Conservation (phyloP, 2,797 vertebrate species). For the Tachyglossus aculeatus region DNA sequence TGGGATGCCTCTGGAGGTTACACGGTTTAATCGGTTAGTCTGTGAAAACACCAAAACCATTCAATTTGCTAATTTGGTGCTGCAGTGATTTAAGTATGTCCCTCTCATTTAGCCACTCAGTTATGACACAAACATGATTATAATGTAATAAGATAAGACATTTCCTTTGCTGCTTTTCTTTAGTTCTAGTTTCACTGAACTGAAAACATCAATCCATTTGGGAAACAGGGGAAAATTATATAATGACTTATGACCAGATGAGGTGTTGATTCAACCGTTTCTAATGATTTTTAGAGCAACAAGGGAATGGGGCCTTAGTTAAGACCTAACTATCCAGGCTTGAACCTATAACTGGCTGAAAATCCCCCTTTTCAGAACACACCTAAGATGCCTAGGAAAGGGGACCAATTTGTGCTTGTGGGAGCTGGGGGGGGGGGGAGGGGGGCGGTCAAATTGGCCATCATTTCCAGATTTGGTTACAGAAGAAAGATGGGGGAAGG, state of each 20-base stretch:
- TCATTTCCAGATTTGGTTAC: too few relatives aligned
- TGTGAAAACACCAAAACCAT: conserved; percentile 38
- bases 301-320: background rate
- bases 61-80: conserved; percentile 35
- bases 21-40: conserved; percentile 30
- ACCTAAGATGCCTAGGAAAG: too few relatives aligned
- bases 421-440: too few relatives aligned
- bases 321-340: background rate
- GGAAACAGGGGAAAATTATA: conserved; percentile 8
- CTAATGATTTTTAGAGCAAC: conserved; percentile 6
- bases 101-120: conserved; percentile 38
- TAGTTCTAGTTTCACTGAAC: conserved; percentile 18
- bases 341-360: background rate
- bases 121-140: conserved; percentile 42
- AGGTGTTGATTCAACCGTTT: background rate
- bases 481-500: too few relatives aligned
- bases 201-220: conserved; percentile 7
- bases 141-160: conserved; percentile 42
- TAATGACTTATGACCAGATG: background rate
- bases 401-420: too few relatives aligned
- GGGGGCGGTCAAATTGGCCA: too few relatives aligned
- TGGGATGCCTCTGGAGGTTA: background rate
- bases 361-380: background rate
- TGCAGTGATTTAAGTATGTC: conserved; percentile 29
- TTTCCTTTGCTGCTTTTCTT: conserved; percentile 35